A percentile compares a stretch with the other conserved stretches of the same genome.
Conservation (phyloP, 2,797 vertebrate species). For the Botia kubotai region DNA sequence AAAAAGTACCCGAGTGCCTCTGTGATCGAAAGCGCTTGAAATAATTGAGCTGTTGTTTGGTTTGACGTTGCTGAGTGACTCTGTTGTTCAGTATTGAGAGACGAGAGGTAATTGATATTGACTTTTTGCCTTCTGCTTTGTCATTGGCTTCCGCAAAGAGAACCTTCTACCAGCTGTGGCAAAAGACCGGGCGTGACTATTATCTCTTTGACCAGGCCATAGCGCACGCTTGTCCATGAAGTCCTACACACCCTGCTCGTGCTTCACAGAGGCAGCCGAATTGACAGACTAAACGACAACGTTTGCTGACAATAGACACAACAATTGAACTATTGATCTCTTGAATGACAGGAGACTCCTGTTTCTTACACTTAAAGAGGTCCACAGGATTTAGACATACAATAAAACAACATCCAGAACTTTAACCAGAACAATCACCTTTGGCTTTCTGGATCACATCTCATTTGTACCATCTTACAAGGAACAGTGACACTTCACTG, state of each 20-base stretch:
- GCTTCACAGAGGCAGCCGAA: conserved; percentile 14
- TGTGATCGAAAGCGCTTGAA: conserved; percentile 41
- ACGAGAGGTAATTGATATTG: conserved; percentile 54
- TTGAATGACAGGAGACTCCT: not conserved
- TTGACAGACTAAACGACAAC: not conserved
- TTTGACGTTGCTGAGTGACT: conserved; percentile 49
- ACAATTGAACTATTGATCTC: conserved; percentile 15
- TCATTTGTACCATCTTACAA: conserved; percentile 1
- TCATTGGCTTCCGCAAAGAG: conserved; percentile 49
- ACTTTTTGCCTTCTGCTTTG: conserved; percentile 47
- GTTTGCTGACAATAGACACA: conserved; percentile 11
- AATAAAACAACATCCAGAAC: not conserved
- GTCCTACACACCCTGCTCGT: not conserved
- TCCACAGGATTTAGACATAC: not conserved
- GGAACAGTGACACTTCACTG: conserved; percentile 16
- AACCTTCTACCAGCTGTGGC: conserved; percentile 35
- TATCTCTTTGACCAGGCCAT: conserved; percentile 26
- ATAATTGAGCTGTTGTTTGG: conserved; percentile 54
- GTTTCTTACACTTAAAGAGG: conserved; percentile 4
- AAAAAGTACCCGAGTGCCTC: conserved; percentile 19
- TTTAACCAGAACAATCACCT: conserved; percentile 8
- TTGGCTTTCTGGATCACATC: conserved; percentile 26
- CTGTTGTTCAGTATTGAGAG: conserved; percentile 48
- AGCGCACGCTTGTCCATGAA: not conserved
- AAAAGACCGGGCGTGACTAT: conserved; percentile 22